Evolutionary conservation across 1,140 invertebrate species (phyloP), one percentile per base, ranked within the genome.

Genomic region (Chionoecetes opilio): DNA sequence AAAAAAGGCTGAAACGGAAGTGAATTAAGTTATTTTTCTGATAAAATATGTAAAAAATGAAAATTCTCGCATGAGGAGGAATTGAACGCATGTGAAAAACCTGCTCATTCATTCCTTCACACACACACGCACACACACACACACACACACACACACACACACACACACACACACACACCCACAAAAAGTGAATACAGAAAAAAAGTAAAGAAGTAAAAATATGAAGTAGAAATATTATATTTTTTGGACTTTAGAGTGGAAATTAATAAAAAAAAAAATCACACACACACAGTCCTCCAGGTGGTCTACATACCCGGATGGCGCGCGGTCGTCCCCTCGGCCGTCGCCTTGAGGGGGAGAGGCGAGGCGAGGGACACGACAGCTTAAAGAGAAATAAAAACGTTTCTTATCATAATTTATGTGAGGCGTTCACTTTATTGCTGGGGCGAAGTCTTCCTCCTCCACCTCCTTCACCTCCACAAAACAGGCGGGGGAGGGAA

Each of bases 301-400:
- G 32, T 34, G n/a, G 82, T 53, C 46, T 53, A 53, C 46, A 53
- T 53, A 53, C 46, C 46, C 46, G 2, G 46, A 11, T 53, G 46
- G 46, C 21, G 46, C 11, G 11, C 46, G 46, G 0, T 17, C 2
- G 46, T 26, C 63, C 63, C 63, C 63, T 53, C 46, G 46, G 21
- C 63, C 26, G 63, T 26, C 21, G 63, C 63, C 63, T 75, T 75
- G 63, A n/a, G 63, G 63, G 63, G 26, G 63, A 75, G 63, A 75
- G 63, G 21, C 26, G n/a, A n/a, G 63, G 63, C 63, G 63, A 26
- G 63, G 63, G n/a, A 75, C 63, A 75, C 63, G 63, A 75, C 63
- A 75, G 63, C n/a, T 75, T 75, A 75, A 75, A 75, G 63, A n/a
- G 63, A 75, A 75, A 75, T 75, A 75, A 75, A 75, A 75, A 75